A percentile compares a stretch with the other conserved stretches of the same genome.
These are phyloP conservation scores for Gymnodraco acuticeps DNA, from an alignment of 2,797 vertebrate genomes.

Conservation along the genomic window DNA sequence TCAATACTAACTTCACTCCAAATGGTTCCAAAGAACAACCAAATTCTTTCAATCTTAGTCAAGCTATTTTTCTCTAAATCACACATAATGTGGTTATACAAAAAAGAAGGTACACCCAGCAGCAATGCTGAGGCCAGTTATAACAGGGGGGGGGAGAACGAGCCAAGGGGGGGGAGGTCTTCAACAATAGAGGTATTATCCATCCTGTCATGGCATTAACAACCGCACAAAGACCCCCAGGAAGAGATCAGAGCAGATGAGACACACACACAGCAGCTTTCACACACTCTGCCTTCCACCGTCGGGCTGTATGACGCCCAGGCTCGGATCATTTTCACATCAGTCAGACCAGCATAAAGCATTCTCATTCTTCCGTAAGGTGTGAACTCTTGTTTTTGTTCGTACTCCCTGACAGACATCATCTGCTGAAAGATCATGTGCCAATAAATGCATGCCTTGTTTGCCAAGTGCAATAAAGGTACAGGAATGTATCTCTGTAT, in stretches of 20 bases:
- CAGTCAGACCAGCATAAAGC: conserved; percentile 44
- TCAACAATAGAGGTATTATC: conserved; percentile 81
- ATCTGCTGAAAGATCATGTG: conserved; percentile 6
- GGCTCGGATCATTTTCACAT: conserved; percentile 52
- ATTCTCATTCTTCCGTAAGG: conserved; percentile 35
- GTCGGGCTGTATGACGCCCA: conserved; percentile 32
- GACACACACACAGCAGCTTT: conserved; percentile 71
- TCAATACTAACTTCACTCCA: conserved; percentile 12
- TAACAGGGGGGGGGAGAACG: conserved; percentile 31
- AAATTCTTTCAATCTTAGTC: conserved; percentile 27
- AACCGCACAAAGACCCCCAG: conserved; percentile 75
- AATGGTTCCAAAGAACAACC: conserved; percentile 21
- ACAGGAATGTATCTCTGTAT: background rate
- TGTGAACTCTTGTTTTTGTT: conserved; percentile 11
- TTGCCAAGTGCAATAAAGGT: conserved; percentile 21
- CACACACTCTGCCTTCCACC: conserved; percentile 57
- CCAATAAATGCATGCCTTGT: conserved; percentile 25
- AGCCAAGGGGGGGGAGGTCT: conserved; percentile 27
- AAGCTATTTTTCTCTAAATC: conserved; percentile 28
- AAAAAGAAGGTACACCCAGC: conserved; percentile 48
- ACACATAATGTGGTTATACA: conserved; percentile 60
- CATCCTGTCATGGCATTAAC: conserved; percentile 77
- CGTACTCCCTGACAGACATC: background rate
- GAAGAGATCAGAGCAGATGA: conserved; percentile 79
- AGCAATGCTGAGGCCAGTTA: conserved; percentile 39